Percentiles rank a stretch among this genome's conserved stretches.
phyloP scores from a whole-genome alignment of 2,113 vertebrate genomes.

The Engystomops pustulosus region DNA sequence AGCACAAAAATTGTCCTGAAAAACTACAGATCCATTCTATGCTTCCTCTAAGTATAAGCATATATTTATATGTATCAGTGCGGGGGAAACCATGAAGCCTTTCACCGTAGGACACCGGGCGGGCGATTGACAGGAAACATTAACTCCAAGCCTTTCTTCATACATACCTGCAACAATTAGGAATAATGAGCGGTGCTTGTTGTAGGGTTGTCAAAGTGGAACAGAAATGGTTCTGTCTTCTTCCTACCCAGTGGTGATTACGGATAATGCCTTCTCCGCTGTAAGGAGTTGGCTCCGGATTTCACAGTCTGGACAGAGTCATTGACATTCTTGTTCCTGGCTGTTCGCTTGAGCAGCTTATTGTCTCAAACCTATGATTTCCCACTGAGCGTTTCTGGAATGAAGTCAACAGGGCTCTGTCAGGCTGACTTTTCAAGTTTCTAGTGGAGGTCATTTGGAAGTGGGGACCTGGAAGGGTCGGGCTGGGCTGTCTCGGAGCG shows the following conservation, averaged over 20 bases:
- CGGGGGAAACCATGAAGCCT: not conserved
- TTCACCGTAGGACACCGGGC: constrained; percentile 15
- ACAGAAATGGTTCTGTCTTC: constrained; percentile 25
- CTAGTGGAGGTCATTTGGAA: constrained; percentile 5
- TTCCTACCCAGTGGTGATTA: constrained; percentile 25
- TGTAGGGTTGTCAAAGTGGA: not conserved
- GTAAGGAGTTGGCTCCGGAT: not conserved
- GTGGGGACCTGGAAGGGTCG: not conserved
- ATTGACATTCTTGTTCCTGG: constrained; percentile 25
- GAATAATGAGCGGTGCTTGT: constrained; percentile 20
- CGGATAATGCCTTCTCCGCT: constrained; percentile 31
- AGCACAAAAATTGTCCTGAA: too few species aligned
- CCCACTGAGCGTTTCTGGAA: constrained; percentile 5
- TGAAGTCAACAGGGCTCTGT: constrained; percentile 2
- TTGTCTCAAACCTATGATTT: constrained; percentile 28
- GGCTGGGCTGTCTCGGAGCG: not conserved
- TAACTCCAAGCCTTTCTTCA: constrained; percentile 5
- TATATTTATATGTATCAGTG: constrained; percentile 22
- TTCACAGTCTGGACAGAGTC: not conserved
- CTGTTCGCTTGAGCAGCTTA: not conserved
- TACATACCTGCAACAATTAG: constrained; percentile 17
- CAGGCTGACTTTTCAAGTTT: not conserved
- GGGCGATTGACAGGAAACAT: constrained; percentile 24
- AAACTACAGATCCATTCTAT: not conserved
- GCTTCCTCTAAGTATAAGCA: constrained; percentile 6